Evolutionary conservation across 2,113 vertebrate species (phyloP), one percentile per base, ranked within the genome.

Genomic region (Actenoides hombroni): DNA sequence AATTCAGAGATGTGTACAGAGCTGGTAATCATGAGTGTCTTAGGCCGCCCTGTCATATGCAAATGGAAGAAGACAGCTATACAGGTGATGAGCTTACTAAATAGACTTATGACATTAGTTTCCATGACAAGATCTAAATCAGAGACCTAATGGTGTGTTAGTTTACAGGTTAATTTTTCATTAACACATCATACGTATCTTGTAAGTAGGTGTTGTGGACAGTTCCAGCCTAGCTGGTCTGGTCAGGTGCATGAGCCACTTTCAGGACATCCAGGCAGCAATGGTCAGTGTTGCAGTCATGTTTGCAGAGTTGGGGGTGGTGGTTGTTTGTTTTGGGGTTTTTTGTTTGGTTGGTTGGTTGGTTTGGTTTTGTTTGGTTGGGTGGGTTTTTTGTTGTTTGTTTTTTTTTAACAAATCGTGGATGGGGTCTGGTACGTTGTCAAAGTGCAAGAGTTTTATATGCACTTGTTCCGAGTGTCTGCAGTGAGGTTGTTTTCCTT

Each of bases 281-380:
- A 0, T 2, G 29, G 18, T 8, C 33, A 21, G 8, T 19, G 18
- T 14, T n/a, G 25, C 29, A n/a, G 10, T 26, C 21, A 1, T 1
- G 8, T 77, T 35, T 61, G 76, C 63, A 39, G 24, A 18, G 28
- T 8, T 75, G 13, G 5, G 16, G 40, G 13, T 12, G 11, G 7
- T 26, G 25, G 11, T 28, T 40, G 25, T 19, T 61, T 23, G 56
- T 6, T 57, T 63, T 18, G 16, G 37, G 9, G 39, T 18, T 26
- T 46, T 40, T 29, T 23, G 10, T 54, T 68, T 29, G 54, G 10
- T 17, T 56, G 29, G 42, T 40, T 40, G 37, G 37, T 37, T 37
- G 7, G 37, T 33, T 57, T 54, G 51, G 9, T 40, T 9, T 40
- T 40, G 39, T 8, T 40, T 40, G 40, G 40, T 40, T 40, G 40